phyloP scores from a whole-genome alignment of 2,888 invertebrate genomes.

The Anthoptus insignis region DNA sequence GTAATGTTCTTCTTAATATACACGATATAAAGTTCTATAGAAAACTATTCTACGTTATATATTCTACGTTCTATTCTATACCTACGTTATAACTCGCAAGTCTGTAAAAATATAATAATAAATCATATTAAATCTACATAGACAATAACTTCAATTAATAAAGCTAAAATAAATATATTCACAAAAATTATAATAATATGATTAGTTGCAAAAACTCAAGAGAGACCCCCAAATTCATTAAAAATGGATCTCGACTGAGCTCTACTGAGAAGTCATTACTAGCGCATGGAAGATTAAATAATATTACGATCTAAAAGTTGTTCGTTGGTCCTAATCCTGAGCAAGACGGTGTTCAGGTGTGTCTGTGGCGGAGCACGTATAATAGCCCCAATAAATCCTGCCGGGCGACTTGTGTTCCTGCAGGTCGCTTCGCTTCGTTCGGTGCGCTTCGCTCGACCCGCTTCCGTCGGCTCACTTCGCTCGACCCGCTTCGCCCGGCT shows the following conservation, averaged over 20 bases:
- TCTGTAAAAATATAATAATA: no score
- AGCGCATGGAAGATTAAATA: slow-evolving; percentile 55
- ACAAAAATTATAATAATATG: background rate
- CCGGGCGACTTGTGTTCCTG: slow-evolving; percentile 66
- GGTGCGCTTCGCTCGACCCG: background rate
- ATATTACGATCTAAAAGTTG: slow-evolving; percentile 52
- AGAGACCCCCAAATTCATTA: slow-evolving; percentile 24
- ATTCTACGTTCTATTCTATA: no score
- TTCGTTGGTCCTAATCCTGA: slow-evolving; percentile 61
- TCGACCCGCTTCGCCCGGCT: slow-evolving; percentile 53
- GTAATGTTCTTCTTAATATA: no score
- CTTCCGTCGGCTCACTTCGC: slow-evolving; percentile 12
- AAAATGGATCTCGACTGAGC: slow-evolving; percentile 21
- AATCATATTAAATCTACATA: no score
- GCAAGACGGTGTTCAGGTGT: slow-evolving; percentile 44
- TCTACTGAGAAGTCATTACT: slow-evolving; percentile 39
- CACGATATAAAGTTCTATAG: no score
- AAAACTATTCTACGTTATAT: no score
- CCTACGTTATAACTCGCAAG: no score
- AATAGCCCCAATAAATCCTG: slow-evolving; percentile 81
- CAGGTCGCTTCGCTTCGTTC: background rate
- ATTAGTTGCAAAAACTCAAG: slow-evolving; percentile 11
- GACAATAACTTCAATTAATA: no score
- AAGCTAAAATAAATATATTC: no score
- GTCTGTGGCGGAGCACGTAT: slow-evolving; percentile 68